Evolutionary conservation across 2,797 vertebrate species (phyloP).

Genomic region (Melanotaenia pygmaea): DNA sequence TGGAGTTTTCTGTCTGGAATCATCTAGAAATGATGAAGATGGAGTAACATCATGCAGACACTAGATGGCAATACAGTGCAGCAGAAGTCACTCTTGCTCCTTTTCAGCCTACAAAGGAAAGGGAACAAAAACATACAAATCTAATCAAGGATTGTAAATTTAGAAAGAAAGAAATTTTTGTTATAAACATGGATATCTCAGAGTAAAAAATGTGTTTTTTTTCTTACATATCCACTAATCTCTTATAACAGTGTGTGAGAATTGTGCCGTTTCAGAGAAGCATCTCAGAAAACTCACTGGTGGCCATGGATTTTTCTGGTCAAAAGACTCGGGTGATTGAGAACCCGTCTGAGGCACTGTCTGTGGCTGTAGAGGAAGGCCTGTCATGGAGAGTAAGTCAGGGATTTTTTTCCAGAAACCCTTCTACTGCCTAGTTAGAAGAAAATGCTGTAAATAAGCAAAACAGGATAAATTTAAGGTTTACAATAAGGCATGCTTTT

Average conservation of each 20-base stretch:
- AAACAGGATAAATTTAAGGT: not conserved
- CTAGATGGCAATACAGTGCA: constrained; percentile 76
- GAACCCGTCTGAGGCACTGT: constrained; percentile 94
- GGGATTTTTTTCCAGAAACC: not conserved
- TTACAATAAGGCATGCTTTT: not conserved
- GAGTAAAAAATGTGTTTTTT: not conserved
- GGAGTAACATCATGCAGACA: constrained; percentile 61
- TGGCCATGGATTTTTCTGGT: constrained; percentile 99
- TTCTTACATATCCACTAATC: not conserved
- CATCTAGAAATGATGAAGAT: constrained; percentile 55
- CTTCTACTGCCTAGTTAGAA: not conserved
- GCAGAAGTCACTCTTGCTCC: constrained; percentile 2
- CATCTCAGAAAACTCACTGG: constrained; percentile 96
- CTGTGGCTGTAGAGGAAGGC: constrained; percentile 95
- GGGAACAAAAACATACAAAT: not conserved
- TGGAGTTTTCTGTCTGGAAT: constrained; percentile 52
- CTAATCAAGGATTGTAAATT: not conserved
- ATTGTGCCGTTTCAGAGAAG: constrained; percentile 88
- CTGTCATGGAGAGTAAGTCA: constrained; percentile 92
- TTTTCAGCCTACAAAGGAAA: constrained; percentile 9
- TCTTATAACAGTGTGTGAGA: not conserved
- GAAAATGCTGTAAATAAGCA: not conserved
- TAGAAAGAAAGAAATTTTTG: too few species aligned
- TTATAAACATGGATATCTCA: not conserved
- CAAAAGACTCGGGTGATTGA: constrained; percentile 95